Percentiles rank a stretch among this genome's conserved stretches.
Evolutionary conservation across 2,113 vertebrate species (phyloP).

Genomic region (Asarcornis scutulata): DNA sequence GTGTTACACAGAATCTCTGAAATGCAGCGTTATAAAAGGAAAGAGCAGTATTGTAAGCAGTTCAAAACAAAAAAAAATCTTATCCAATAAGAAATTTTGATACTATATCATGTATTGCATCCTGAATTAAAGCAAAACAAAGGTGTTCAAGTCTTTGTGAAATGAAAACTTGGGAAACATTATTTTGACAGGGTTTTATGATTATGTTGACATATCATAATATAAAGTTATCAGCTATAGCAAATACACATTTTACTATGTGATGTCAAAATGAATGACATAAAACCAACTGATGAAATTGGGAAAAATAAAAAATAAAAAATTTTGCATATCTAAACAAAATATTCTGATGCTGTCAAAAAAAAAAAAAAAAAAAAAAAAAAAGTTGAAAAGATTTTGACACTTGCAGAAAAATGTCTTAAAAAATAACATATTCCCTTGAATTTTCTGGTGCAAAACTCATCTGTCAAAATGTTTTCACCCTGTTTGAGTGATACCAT

Average conservation of each 20-base stretch:
- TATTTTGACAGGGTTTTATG: conserved; percentile 34
- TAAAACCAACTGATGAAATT: background rate
- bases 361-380: background rate
- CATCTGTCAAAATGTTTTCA: conserved; percentile 28
- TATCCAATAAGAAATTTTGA: background rate
- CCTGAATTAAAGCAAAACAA: conserved; percentile 28
- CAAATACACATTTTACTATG: conserved; percentile 9
- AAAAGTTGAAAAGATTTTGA: background rate
- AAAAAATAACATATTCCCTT: background rate
- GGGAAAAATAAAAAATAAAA: background rate
- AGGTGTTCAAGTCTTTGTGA: background rate
- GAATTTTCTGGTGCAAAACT: conserved; percentile 6
- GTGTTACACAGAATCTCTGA: background rate
- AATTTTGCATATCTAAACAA: background rate
- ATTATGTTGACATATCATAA: conserved; percentile 2
- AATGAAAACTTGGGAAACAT: background rate
- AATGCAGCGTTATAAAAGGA: background rate
- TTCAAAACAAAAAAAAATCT: background rate
- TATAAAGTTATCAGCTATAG: background rate
- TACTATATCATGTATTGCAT: conserved; percentile 22
- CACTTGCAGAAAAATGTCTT: background rate
- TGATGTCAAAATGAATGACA: background rate
- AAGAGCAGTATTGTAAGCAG: background rate
- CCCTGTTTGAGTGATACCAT: background rate
- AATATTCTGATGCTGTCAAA: background rate